These are phyloP conservation scores for Caenorhabditis sp. DNA, from an alignment of 2,888 invertebrate genomes.

Conservation along the genomic window DNA sequence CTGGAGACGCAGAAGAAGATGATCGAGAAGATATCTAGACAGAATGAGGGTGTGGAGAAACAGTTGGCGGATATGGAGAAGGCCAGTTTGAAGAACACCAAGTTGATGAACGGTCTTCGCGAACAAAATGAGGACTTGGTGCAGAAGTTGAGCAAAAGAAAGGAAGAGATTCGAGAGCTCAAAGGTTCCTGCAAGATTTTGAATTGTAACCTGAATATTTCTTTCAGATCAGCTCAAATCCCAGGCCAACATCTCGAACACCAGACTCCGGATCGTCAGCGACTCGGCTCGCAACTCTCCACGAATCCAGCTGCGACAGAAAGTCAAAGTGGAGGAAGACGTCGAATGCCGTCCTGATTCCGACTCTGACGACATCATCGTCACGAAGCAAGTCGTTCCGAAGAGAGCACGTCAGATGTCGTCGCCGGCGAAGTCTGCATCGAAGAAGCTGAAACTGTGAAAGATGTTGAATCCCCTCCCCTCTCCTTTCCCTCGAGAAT, in stretches of 20 bases:
- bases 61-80: neutral
- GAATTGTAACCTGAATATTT: neutral
- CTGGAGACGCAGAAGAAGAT: neutral
- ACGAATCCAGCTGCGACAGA: neutral
- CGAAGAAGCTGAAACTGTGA: no score
- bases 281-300: neutral
- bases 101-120: neutral
- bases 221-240: neutral
- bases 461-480: no score
- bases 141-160: neutral
- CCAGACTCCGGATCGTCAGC: neutral
- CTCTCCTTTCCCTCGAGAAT: no score
- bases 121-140: constrained; percentile 1
- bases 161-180: neutral
- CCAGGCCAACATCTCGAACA: neutral
- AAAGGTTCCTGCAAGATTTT: neutral
- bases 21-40: neutral
- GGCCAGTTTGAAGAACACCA: neutral
- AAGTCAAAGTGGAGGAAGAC: no score
- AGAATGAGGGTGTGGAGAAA: neutral
- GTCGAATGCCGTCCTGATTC: no score
- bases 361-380: no score
- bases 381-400: no score
- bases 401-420: no score
- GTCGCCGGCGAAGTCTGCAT: no score